phyloP scores from a whole-genome alignment of 1,140 invertebrate species.

The Drosophila auraria region DNA sequence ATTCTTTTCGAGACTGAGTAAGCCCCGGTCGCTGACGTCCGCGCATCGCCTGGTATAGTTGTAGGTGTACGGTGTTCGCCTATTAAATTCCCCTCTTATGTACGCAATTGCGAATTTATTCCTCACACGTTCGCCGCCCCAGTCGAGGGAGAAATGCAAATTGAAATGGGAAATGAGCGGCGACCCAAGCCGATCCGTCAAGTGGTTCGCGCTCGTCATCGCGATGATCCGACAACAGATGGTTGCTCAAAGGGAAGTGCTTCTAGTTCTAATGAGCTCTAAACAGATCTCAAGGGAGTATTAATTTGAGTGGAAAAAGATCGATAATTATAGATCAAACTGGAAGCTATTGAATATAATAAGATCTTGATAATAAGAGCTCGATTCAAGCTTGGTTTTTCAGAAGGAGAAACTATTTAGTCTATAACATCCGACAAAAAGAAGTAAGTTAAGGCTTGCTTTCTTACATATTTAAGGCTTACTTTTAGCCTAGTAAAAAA shows the following conservation, averaged over 20 bases:
- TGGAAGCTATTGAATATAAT: not conserved
- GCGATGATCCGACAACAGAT: not conserved
- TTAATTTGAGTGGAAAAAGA: not conserved
- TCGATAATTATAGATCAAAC: not conserved
- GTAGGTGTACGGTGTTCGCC: conserved; percentile 20
- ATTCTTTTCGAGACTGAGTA: conserved; percentile 33
- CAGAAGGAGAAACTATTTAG: too few species aligned
- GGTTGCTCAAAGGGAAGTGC: not conserved
- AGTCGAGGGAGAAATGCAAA: conserved; percentile 25
- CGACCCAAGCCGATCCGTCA: not conserved
- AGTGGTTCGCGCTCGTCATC: conserved; percentile 7
- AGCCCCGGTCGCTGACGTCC: conserved; percentile 15
- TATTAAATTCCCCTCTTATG: conserved; percentile 57
- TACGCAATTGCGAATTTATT: conserved; percentile 64
- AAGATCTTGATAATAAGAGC: not conserved
- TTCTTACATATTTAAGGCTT: too few species aligned
- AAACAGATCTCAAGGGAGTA: conserved; percentile 1
- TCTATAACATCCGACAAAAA: too few species aligned
- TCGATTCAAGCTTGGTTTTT: not conserved
- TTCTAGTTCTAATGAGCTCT: not conserved
- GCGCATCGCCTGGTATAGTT: not conserved
- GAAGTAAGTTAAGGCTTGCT: too few species aligned
- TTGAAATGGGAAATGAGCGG: conserved; percentile 26
- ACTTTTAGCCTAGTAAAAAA: too few species aligned
- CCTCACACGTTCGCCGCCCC: conserved; percentile 34